Percentiles rank a stretch among this genome's conserved stretches.
phyloP scores from a whole-genome alignment of 2,797 vertebrate species.

The Yasuhikotakia modesta region DNA sequence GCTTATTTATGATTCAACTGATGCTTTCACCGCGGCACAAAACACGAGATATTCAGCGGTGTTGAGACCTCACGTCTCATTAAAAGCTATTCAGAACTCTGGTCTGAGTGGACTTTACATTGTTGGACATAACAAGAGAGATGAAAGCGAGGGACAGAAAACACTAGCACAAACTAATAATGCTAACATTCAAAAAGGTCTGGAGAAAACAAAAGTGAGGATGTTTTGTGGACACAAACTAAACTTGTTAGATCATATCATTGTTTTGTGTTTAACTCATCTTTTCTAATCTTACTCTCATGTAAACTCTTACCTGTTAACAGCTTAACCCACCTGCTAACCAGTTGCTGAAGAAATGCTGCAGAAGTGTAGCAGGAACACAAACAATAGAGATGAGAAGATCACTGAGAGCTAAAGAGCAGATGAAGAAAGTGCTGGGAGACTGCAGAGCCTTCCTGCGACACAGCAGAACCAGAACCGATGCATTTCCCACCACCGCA shows the following conservation, averaged over 20 bases:
- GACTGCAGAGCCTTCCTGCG: slow-evolving; percentile 60
- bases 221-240: no score
- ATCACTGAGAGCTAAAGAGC: slow-evolving; percentile 63
- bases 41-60: not conserved
- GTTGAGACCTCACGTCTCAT: not conserved
- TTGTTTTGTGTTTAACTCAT: not conserved
- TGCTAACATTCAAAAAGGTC: not conserved
- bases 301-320: not conserved
- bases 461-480: slow-evolving; percentile 57
- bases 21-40: not conserved
- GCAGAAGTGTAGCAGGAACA: slow-evolving; percentile 59
- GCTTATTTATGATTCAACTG: slow-evolving; percentile 20
- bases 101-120: not conserved
- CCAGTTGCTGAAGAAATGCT: slow-evolving; percentile 65
- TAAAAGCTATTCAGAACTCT: not conserved
- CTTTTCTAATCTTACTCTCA: not conserved
- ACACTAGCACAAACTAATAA: not conserved
- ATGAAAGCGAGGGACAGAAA: not conserved
- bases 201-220: no score
- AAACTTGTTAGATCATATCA: no score
- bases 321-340: slow-evolving; percentile 54
- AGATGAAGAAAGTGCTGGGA: slow-evolving; percentile 64
- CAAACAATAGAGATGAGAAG: slow-evolving; percentile 63
- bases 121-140: not conserved
- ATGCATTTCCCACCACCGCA: slow-evolving; percentile 57